Percentiles rank a stretch among this genome's conserved stretches.
phyloP scores from a whole-genome alignment of 2,113 vertebrate genomes.

The Leptosomus discolor region DNA sequence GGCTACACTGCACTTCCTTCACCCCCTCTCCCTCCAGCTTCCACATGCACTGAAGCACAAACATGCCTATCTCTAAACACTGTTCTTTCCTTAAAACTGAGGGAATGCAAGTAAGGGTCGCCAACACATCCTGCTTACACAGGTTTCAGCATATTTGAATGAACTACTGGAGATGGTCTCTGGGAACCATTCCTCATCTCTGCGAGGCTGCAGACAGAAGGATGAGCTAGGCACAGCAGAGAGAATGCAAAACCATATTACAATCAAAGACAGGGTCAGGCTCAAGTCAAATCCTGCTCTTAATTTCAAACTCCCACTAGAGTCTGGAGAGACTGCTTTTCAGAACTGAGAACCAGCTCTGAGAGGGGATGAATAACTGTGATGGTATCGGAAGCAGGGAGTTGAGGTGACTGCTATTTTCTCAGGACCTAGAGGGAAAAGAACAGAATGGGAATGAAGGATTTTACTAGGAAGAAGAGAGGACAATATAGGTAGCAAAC shows the following conservation, averaged over 20 bases:
- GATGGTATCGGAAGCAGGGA: not conserved
- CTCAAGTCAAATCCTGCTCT: not conserved
- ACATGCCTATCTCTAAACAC: not conserved
- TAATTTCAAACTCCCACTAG: not conserved
- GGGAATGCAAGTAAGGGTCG: not conserved
- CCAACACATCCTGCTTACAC: not conserved
- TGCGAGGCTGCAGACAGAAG: not conserved
- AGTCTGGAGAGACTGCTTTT: not conserved
- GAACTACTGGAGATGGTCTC: not conserved
- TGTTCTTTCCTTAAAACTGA: not conserved
- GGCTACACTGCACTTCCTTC: not conserved
- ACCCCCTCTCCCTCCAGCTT: not conserved
- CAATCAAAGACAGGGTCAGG: not conserved
- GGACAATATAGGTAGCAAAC: not conserved
- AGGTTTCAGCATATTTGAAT: not conserved
- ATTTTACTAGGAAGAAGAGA: not conserved
- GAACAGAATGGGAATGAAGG: not conserved
- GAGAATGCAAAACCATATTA: not conserved
- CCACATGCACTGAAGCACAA: not conserved
- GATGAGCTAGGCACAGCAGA: not conserved
- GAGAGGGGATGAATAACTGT: not conserved
- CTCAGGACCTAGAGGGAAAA: not conserved
- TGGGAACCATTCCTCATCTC: not conserved
- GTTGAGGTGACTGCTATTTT: not conserved
- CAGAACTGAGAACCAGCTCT: not conserved